phyloP scores from a whole-genome alignment of 2,888 invertebrate genomes.

The Eurytoma adleriae region DNA sequence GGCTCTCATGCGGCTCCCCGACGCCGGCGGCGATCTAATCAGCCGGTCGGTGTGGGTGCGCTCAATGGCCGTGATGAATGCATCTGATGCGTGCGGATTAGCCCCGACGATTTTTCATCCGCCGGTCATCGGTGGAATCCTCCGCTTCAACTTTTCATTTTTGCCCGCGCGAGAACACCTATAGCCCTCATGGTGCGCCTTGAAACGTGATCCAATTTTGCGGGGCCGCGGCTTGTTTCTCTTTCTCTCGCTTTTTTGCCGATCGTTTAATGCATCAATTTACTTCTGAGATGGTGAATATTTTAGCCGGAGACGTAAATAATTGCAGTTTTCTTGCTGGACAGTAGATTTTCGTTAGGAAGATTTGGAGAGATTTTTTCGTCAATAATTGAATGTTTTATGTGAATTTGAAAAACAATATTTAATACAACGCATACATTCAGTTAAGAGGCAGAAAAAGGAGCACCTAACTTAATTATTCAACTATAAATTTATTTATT shows the following conservation, averaged over 20 bases:
- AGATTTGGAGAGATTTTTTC: neutral
- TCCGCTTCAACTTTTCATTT: slow-evolving; percentile 20
- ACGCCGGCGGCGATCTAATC: slow-evolving; percentile 41
- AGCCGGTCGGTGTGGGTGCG: slow-evolving; percentile 25
- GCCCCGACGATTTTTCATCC: slow-evolving; percentile 39
- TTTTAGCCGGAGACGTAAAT: no score
- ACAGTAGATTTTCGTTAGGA: no score
- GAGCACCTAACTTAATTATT: no score
- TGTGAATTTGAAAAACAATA: no score
- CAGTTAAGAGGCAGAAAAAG: no score
- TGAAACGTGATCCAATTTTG: slow-evolving; percentile 32
- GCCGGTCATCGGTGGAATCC: neutral
- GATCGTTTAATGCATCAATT: neutral
- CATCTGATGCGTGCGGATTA: slow-evolving; percentile 36
- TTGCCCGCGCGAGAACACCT: neutral
- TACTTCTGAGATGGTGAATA: neutral
- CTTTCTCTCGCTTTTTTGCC: neutral
- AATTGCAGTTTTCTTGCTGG: no score
- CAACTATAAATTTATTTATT: no score
- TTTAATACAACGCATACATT: no score
- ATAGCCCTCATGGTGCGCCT: neutral
- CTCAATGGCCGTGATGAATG: slow-evolving; percentile 39
- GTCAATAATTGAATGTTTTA: no score
- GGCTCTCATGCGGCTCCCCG: neutral
- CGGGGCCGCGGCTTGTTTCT: neutral